Evolutionary conservation across 2,888 invertebrate genomes (phyloP).

Genomic region (Scaptomyza flava): DNA sequence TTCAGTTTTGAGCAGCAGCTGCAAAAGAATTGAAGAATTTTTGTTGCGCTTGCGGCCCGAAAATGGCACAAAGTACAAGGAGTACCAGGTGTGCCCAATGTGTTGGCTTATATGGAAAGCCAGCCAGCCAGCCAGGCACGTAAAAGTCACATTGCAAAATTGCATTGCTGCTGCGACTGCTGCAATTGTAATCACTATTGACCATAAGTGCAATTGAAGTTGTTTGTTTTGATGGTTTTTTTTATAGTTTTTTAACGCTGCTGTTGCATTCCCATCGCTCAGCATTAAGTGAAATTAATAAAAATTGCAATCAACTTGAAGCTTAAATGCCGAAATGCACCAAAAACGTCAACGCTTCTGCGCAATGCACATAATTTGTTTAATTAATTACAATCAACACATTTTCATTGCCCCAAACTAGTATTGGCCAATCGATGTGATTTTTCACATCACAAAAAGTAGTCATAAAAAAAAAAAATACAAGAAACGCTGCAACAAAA

Average conservation of each 20-base stretch:
- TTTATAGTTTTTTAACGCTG: conserved; percentile 20
- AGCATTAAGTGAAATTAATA: conserved; percentile 76
- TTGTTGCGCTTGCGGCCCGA: conserved; percentile 12
- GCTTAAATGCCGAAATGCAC: conserved; percentile 52
- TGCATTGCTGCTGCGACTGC: conserved; percentile 30
- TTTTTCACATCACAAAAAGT: conserved; percentile 67
- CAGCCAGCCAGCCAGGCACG: conserved; percentile 32
- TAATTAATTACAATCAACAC: conserved; percentile 78
- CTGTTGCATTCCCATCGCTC: conserved; percentile 67
- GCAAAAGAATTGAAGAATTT: conserved; percentile 62
- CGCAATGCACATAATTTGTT: conserved; percentile 80
- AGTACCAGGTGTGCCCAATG: conserved; percentile 69
- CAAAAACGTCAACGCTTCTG: conserved; percentile 79
- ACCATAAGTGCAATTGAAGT: conserved; percentile 47
- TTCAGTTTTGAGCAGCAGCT: conserved; percentile 13
- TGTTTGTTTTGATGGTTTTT: conserved; percentile 23
- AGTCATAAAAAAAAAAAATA: conserved; percentile 3
- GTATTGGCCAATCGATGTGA: conserved; percentile 71
- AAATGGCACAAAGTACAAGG: conserved; percentile 72
- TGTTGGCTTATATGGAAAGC: conserved; percentile 60
- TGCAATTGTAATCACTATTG: conserved; percentile 73
- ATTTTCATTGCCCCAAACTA: conserved; percentile 64
- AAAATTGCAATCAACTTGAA: conserved; percentile 66
- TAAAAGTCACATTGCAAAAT: conserved; percentile 70
- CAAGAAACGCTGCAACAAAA: conserved; percentile 48